Conservation (phyloP, 92 coral and sea anemone genomes). For the Siderastrea siderea region DNA sequence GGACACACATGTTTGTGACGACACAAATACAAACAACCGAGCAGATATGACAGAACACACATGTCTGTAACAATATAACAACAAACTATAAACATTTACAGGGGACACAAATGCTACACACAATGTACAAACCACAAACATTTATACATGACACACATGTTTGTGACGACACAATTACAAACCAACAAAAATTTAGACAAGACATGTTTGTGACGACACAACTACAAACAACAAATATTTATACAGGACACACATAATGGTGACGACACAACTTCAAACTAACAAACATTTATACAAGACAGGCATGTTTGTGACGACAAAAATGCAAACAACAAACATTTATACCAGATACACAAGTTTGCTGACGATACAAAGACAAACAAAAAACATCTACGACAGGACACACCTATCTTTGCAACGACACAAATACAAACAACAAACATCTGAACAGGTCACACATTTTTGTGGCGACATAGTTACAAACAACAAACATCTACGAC, state of each 20-base stretch:
- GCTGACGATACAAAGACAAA: neutral
- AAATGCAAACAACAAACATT: neutral
- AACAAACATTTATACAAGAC: neutral
- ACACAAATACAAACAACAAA: neutral
- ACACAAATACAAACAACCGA: neutral
- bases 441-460: neutral
- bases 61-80: neutral
- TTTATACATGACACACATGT: neutral
- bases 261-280: neutral
- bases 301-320: neutral
- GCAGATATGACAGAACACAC: neutral
- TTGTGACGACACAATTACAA: neutral
- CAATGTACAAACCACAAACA: neutral
- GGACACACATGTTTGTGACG: neutral
- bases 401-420: neutral
- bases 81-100: neutral
- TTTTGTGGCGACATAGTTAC: neutral
- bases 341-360: neutral
- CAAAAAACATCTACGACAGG: neutral
- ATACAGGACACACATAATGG: neutral
- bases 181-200: neutral
- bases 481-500: neutral
- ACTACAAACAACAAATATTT: neutral
- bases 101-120: neutral
- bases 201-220: neutral